Evolutionary conservation across 1,140 invertebrate genomes (phyloP), one percentile per base, ranked within the genome.

Genomic region (Drosophila carrolli): DNA sequence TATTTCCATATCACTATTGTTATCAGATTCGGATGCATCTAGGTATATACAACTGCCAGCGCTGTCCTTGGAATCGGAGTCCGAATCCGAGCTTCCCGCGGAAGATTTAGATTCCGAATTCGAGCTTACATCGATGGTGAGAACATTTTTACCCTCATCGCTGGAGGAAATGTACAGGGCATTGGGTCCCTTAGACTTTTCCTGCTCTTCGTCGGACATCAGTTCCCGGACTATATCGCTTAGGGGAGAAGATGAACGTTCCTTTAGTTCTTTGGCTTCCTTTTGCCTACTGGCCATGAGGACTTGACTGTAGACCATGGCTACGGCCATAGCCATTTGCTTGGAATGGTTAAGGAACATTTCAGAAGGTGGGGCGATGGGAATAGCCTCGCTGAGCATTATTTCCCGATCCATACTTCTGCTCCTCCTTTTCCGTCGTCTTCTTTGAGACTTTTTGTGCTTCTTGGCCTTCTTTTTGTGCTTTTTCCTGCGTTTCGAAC

Each of bases 1-100:
- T 60, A 88, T 65, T 68, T 86, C 78, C 67, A 81, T 60, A 81
- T 88, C 83, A 76, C 81, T 84, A 37, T 50, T 58, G 10, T 60
- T 62, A 40, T 35, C 13, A 10, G 44, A 47, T 5, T 55, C 40
- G 1, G 16, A 29, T 11, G 62, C 46, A 27, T 67, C 50, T 5
- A 86, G n/a, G 11, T 6, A 58, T 59, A 86, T 68, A 40, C 65
- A 86, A 35, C 65, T 75, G 11, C 8, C 41, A 6, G 60, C 10
- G 14, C 58, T 46, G 27, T 51, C 4, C 9, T 32, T 10, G 23
- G 13, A 37, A 13, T 61, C 50, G 1, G 44, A 48, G 1, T 65
- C 65, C 16, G 16, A 19, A 16, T 13, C 47, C 8, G 55, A 60
- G 14, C 66, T 14, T 14, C 8, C 7, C 7, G 29, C 1, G 29